Evolutionary conservation across 2,888 invertebrate genomes (phyloP).

Genomic region (Apamea sordens): DNA sequence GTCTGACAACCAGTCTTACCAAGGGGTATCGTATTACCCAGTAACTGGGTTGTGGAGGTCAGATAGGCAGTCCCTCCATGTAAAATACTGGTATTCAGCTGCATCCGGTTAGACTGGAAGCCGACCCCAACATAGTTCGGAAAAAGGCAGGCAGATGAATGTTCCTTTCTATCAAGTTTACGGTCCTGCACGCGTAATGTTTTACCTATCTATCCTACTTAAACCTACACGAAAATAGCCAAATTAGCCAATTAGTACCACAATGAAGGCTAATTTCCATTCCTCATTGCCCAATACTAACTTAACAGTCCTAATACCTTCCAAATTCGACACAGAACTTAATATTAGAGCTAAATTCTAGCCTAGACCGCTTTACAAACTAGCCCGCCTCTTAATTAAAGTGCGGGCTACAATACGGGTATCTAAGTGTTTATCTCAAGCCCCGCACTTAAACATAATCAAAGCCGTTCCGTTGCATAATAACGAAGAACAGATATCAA

Average conservation of each 20-base stretch:
- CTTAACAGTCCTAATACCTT: slow-evolving; percentile 19
- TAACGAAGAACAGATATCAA: slow-evolving; percentile 49
- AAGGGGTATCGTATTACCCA: too few relatives aligned
- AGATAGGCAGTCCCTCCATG: too few relatives aligned
- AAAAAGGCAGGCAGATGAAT: too few relatives aligned
- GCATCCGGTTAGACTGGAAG: too few relatives aligned
- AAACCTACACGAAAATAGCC: neutral
- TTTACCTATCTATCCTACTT: neutral
- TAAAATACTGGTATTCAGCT: too few relatives aligned
- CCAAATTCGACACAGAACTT: slow-evolving; percentile 51
- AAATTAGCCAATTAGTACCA: slow-evolving; percentile 2
- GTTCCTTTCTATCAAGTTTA: too few relatives aligned
- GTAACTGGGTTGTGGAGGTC: too few relatives aligned
- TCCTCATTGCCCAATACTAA: slow-evolving; percentile 24
- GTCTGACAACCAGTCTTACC: too few relatives aligned
- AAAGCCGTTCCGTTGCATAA: slow-evolving; percentile 41
- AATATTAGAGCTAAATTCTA: slow-evolving; percentile 37
- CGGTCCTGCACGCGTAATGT: too few relatives aligned
- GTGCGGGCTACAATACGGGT: slow-evolving; percentile 48
- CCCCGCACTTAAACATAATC: slow-evolving; percentile 37
- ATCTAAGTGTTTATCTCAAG: neutral
- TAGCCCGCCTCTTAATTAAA: slow-evolving; percentile 50
- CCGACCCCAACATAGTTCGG: too few relatives aligned
- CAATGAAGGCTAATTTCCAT: neutral
- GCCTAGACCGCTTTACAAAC: slow-evolving; percentile 22